A percentile compares a stretch with the other conserved stretches of the same genome.
Conservation (phyloP, 2,113 vertebrate species). For the Aptenodytes forsteri region DNA sequence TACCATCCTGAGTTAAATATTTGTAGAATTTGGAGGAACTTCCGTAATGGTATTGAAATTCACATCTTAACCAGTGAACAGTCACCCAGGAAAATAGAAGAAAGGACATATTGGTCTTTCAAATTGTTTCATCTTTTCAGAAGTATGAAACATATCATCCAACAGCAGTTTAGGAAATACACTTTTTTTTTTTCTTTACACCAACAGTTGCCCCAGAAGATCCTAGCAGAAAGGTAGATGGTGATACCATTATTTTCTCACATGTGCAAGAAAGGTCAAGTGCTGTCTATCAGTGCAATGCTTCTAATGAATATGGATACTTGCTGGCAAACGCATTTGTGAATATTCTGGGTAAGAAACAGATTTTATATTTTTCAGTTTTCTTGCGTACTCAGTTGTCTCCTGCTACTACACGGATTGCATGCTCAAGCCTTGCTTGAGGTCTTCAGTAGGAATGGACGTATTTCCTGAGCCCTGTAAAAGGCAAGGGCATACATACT, state of each 20-base stretch:
- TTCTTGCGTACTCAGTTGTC: not conserved
- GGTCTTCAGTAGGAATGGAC: not conserved
- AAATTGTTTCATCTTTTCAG: not conserved
- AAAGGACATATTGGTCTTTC: not conserved
- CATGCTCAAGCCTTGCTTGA: not conserved
- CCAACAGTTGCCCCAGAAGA: conserved; percentile 87
- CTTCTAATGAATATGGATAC: conserved; percentile 93
- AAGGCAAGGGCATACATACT: not conserved
- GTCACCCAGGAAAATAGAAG: not conserved
- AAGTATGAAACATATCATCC: not conserved
- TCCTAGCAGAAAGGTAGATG: conserved; percentile 88
- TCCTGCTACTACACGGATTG: not conserved
- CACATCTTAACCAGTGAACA: not conserved
- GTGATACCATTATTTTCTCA: conserved; percentile 91
- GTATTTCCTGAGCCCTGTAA: not conserved
- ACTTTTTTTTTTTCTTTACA: not conserved
- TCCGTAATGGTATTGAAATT: not conserved
- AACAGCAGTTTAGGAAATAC: not conserved
- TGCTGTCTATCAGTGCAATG: conserved; percentile 95
- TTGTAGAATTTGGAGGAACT: not conserved
- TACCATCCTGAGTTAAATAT: not conserved
- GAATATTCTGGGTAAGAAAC: conserved; percentile 91
- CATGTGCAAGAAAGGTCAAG: conserved; percentile 88
- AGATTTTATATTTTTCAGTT: not conserved
- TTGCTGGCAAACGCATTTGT: conserved; percentile 94